Conservation (phyloP, 1,140 invertebrate species). For the Pinna nobilis region DNA sequence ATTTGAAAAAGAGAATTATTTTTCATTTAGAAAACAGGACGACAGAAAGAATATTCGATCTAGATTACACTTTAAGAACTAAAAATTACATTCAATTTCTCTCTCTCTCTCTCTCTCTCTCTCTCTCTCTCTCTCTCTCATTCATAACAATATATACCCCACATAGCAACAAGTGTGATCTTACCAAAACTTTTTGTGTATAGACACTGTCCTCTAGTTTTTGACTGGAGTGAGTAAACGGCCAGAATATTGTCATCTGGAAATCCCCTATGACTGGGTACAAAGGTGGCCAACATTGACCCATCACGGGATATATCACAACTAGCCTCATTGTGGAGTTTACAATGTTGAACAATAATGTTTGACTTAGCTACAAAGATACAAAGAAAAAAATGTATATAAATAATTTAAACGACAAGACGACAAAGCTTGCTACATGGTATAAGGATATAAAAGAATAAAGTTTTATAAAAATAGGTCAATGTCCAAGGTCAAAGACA, state of each 20-base stretch:
- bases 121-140: too few species aligned
- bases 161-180: slow-evolving; percentile 23
- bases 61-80: too few species aligned
- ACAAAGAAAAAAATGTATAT: neutral
- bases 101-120: too few species aligned
- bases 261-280: slow-evolving; percentile 78
- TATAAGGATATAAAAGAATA: too few species aligned
- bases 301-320: slow-evolving; percentile 89
- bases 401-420: neutral
- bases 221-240: slow-evolving; percentile 86
- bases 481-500: too few species aligned
- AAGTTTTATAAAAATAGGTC: too few species aligned
- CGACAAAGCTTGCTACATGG: too few species aligned
- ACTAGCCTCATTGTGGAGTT: slow-evolving; percentile 91
- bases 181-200: slow-evolving; percentile 84
- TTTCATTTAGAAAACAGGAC: too few species aligned
- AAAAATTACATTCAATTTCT: too few species aligned
- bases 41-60: too few species aligned
- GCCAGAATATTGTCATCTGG: slow-evolving; percentile 77
- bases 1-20: too few species aligned
- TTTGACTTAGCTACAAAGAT: slow-evolving; percentile 77
- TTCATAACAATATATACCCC: too few species aligned
- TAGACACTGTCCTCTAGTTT: slow-evolving; percentile 84
- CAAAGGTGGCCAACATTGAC: slow-evolving; percentile 84
- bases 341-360: slow-evolving; percentile 86